Evolutionary conservation across 2,888 invertebrate species (phyloP), one percentile per base, ranked within the genome.

Genomic region (Diaperis boleti): DNA sequence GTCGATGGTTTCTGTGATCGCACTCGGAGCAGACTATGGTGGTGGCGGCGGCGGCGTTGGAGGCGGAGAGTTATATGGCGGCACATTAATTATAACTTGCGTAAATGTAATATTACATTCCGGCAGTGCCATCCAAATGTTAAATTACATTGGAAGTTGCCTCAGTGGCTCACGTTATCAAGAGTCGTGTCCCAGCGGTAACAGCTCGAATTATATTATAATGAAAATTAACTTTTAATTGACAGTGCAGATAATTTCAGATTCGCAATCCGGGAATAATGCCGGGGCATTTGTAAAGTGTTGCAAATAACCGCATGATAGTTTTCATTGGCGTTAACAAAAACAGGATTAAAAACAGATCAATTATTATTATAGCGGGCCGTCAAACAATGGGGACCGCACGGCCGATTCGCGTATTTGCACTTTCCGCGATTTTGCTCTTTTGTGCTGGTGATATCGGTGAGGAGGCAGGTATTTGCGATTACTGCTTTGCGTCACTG

Each of bases 61-160:
- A n/a, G 62, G 62, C 33, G 65, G 61, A 44, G 65, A 68, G 70
- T 70, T 72, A 69, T 69, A 68, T 60, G 65, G 71, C 69, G 68
- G 75, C 73, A 73, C 73, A 76, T 79, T 79, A 79, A 79, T 79
- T 78, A 79, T 77, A 78, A 78, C 76, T 79, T 77, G 75, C 73
- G 76, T 76, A 75, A 75, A 78, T 78, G 76, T 78, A 77, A 78
- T 77, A 77, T 78, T 76, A 76, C 77, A 74, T 76, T 76, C 76
- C 75, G 74, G 71, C 72, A 72, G 73, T 76, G 76, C 74, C 74
- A 78, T 77, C 76, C 75, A 71, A 77, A 76, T 78, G 77, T 76
- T 78, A 76, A 78, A 78, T 78, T 77, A 76, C 76, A 76, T 77
- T 74, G 73, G 72, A 76, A 76, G 74, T 76, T 76, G 75, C 69